Evolutionary conservation across 2,113 vertebrate genomes (phyloP), one percentile per base, ranked within the genome.

Genomic region (Geococcyx californianus): DNA sequence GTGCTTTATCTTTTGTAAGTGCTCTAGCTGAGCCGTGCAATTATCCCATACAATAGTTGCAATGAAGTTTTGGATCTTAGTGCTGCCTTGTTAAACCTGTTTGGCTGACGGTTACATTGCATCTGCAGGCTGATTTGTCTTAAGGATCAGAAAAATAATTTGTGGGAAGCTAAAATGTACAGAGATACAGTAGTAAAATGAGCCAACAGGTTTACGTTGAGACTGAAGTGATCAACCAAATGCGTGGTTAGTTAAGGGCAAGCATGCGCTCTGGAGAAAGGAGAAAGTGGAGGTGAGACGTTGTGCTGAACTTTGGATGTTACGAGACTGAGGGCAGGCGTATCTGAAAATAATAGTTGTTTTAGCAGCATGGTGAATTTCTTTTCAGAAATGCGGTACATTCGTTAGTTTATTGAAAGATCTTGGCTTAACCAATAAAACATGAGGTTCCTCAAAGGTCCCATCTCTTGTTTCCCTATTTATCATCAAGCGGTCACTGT

Each of bases 261-360:
- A 67, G 34, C 20, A 51, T 10, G 21, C 72, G 13, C 31, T 77
- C 28, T 77, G 38, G 58, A 84, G 31, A 84, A 77, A 34, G 17
- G 16, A 51, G 28, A 64, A 21, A 34, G 42, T 6, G 1, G 18
- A 45, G 55, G 34, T 26, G 45, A 34, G 34, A 47, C 38, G 13
- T 62, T 25, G 5, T 44, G 9, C 33, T 2, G 1, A 52, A 24
- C 19, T 79, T 40, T 76, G 34, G 28, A 51, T 72, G 14, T 36
- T 62, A 29, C 0, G 2, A 58, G n/a, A 26, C 33, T 1, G 1
- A 16, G 20, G 19, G 40, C 13, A 20, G 15, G 23, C 25, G 16
- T 7, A 26, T 28, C 40, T 85, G 51, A 56, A 64, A 69, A 55
- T 51, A 25, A 25, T 58, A 9, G 31, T 25, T 62, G 31, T 51